These are phyloP conservation scores for Hafferia zeledoni DNA, from an alignment of 2,797 vertebrate genomes.

Conservation along the genomic window DNA sequence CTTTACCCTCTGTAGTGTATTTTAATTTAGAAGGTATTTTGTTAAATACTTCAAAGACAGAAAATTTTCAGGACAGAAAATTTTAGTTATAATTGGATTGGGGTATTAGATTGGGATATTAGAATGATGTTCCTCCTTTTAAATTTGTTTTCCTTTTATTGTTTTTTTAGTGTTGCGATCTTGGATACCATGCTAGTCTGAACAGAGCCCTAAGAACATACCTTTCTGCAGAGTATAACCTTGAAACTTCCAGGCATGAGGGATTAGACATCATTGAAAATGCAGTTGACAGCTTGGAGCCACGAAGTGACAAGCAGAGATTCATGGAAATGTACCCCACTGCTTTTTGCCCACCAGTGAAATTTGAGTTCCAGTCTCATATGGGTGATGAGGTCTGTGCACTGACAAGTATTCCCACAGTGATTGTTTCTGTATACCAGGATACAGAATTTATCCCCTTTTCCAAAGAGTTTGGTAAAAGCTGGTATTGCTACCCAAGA, in stretches of 20 bases:
- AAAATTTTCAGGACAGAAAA: not conserved
- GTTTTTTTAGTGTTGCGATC: conserved; percentile 89
- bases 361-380: conserved; percentile 97
- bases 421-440: not conserved
- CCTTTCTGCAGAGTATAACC: conserved; percentile 97
- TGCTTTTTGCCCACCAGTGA: conserved; percentile 93
- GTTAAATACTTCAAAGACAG: not conserved
- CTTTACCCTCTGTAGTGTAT: not conserved
- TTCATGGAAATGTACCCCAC: conserved; percentile 98
- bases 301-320: conserved; percentile 94
- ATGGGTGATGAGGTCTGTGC: conserved; percentile 95
- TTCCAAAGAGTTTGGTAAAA: not conserved
- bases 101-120: not conserved
- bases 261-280: conserved; percentile 98
- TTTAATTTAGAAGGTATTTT: not conserved
- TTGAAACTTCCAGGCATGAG: conserved; percentile 97
- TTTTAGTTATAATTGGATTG: not conserved
- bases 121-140: not conserved
- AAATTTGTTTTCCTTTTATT: not conserved
- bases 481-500: not conserved
- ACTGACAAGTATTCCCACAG: not conserved
- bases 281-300: conserved; percentile 96
- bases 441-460: conserved; percentile 7
- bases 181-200: conserved; percentile 95
- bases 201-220: conserved; percentile 95